These are phyloP conservation scores for Leptocoma aspasia DNA, from an alignment of 2,113 vertebrate genomes.

Conservation along the genomic window DNA sequence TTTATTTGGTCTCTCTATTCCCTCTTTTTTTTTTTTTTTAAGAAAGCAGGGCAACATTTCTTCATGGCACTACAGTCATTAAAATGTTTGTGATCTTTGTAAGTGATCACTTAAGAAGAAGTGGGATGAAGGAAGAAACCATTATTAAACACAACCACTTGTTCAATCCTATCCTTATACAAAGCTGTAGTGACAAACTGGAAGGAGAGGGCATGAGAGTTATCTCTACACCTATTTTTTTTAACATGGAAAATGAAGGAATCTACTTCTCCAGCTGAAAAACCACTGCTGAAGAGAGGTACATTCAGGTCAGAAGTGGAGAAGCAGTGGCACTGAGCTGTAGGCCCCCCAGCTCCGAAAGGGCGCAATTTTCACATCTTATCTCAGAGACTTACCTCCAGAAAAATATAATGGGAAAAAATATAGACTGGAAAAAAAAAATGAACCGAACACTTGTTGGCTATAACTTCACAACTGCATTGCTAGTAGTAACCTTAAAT, in stretches of 20 bases:
- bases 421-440: neutral
- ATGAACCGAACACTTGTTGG: neutral
- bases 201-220: neutral
- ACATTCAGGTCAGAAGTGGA: neutral
- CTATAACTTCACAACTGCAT: neutral
- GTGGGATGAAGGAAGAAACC: neutral
- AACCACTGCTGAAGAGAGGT: neutral
- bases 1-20: neutral
- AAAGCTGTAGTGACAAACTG: neutral
- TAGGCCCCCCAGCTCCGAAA: neutral
- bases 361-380: neutral
- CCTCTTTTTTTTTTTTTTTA: neutral
- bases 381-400: neutral
- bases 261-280: neutral
- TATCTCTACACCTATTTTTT: neutral
- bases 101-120: neutral
- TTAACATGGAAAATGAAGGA: neutral
- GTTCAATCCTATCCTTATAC: neutral
- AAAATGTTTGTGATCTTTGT: neutral
- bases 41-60: neutral
- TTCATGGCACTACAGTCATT: neutral
- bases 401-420: neutral
- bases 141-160: neutral
- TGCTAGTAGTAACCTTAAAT: neutral
- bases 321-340: neutral